Percentiles rank a stretch among this genome's conserved stretches.
These are phyloP conservation scores for Sylvietta virens DNA, from an alignment of 2,113 vertebrate species.

Conservation along the genomic window DNA sequence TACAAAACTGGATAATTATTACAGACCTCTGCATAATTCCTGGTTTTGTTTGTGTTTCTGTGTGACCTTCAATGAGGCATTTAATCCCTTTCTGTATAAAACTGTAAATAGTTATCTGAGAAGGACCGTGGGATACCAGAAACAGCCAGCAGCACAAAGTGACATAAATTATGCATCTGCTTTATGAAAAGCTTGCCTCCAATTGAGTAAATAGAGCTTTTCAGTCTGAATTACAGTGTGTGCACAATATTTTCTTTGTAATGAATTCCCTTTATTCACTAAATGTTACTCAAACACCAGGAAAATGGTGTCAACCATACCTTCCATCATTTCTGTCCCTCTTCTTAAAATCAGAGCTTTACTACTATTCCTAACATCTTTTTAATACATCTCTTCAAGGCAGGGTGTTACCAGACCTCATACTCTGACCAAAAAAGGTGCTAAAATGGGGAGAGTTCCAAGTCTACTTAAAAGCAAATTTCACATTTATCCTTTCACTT, in stretches of 20 bases:
- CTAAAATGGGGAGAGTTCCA: not conserved
- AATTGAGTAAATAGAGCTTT: constrained; percentile 28
- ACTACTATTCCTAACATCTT: not conserved
- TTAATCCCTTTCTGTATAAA: not conserved
- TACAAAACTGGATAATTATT: not conserved
- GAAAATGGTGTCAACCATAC: not conserved
- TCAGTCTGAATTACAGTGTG: not conserved
- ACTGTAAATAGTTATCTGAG: not conserved
- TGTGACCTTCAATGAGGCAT: not conserved
- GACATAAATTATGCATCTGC: constrained; percentile 19
- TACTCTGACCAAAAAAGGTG: not conserved
- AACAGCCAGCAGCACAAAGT: not conserved
- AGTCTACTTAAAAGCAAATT: not conserved
- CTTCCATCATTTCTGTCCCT: not conserved
- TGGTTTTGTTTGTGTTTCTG: not conserved
- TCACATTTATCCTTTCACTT: not conserved
- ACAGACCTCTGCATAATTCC: not conserved
- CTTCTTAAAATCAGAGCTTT: not conserved
- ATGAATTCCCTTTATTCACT: not conserved
- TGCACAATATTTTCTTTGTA: not conserved
- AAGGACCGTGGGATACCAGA: not conserved
- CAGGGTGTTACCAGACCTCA: not conserved
- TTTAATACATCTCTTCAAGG: not conserved
- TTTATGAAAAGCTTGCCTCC: constrained; percentile 14
- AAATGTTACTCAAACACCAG: not conserved